Conservation (phyloP, 2,888 invertebrate genomes). For the Ennomos fuscantarius region DNA sequence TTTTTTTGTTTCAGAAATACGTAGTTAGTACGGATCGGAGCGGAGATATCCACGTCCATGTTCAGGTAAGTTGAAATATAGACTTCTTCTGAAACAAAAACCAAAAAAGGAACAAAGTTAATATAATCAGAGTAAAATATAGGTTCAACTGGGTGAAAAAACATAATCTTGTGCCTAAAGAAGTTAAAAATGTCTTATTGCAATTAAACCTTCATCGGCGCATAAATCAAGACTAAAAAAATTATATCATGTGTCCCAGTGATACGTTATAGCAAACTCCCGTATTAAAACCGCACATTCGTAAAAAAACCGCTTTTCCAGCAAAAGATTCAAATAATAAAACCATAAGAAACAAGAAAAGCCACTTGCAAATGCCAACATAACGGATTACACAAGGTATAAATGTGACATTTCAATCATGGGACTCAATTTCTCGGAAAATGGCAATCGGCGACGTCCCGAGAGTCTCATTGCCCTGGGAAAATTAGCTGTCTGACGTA, state of each 20-base stretch:
- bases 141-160: too few species aligned
- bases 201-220: too few species aligned
- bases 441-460: slow-evolving; percentile 34
- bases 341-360: slow-evolving; percentile 3
- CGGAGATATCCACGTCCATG: slow-evolving; percentile 90
- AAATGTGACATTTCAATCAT: slow-evolving; percentile 39
- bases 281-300: too few species aligned
- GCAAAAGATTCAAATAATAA: neutral
- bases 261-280: too few species aligned
- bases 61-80: slow-evolving; percentile 85
- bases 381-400: slow-evolving; percentile 21
- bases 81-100: too few species aligned
- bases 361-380: slow-evolving; percentile 18
- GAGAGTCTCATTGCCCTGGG: slow-evolving; percentile 26
- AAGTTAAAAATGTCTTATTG: too few species aligned
- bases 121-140: too few species aligned
- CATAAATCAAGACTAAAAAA: too few species aligned
- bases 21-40: slow-evolving; percentile 90
- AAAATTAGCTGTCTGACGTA: slow-evolving; percentile 32
- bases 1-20: slow-evolving; percentile 89
- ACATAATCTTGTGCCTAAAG: too few species aligned
- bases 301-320: too few species aligned
- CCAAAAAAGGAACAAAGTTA: too few species aligned
- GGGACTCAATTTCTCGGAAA: slow-evolving; percentile 38
- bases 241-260: too few species aligned